Evolutionary conservation across 2,113 vertebrate genomes (phyloP), one percentile per base, ranked within the genome.

Genomic region (Nerophis lumbriciformis): DNA sequence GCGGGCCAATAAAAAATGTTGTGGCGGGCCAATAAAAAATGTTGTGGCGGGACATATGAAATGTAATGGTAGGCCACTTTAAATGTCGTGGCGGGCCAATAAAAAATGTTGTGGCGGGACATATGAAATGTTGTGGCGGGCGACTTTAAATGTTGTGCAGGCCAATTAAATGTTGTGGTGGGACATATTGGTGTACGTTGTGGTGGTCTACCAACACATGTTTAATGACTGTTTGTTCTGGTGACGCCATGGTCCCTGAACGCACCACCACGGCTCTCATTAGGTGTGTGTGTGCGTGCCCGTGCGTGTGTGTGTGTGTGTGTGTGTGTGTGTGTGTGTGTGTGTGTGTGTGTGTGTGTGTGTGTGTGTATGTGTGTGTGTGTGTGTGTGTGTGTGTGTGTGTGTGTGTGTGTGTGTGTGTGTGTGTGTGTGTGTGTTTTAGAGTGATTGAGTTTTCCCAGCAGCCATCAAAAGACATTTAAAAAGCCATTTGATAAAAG

Each of bases 401-500:
- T 48, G 39, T 65, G 55, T 3, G 5, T 19, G 49, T 65, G 48
- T 68, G 55, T 48, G 39, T 65, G 51, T 3, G 5, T 15, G 49
- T 65, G 19, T 52, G 8, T 48, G 48, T 28, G 55, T n/a, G 54
- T 52, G 48, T 16, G 15, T 39, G 10, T 45, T 45, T 45, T 9
- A 45, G 42, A 45, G 12, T 51, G 84, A 89, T 90, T 87, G 77
- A 57, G 69, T 88, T 87, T 79, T 76, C 76, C 75, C 85, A 69
- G 77, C 67, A 79, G 85, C 90, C 76, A 73, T 90, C 88, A 82
- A 81, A 85, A 81, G 36, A 54, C 71, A 78, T 89, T 83, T 88
- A 83, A 80, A 80, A 87, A 88, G 77, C 83, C 76, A 89, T 90
- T 82, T 81, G 68, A 88, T 71, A 77, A 14, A 53, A 72, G 76